These are phyloP conservation scores for Phrynocephalus guinanensis DNA, from an alignment of 2,797 vertebrate species.

Conservation along the genomic window DNA sequence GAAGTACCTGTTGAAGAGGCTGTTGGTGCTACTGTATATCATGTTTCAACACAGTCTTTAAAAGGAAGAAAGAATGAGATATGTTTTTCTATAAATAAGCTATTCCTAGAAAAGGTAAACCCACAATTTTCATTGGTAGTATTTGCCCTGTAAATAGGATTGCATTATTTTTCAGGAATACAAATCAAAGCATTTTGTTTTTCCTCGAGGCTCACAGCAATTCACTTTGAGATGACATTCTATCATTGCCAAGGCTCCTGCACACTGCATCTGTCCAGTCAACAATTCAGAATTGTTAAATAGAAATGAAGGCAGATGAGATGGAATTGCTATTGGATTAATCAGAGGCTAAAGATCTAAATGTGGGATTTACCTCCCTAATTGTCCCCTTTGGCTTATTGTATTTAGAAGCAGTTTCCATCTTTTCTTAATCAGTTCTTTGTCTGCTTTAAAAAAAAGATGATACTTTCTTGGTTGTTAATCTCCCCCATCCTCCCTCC, in stretches of 20 bases:
- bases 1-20: neutral
- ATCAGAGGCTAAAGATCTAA: constrained; percentile 17
- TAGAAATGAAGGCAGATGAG: constrained; percentile 42
- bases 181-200: constrained; percentile 35
- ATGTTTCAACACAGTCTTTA: neutral
- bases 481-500: no score
- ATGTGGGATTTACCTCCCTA: constrained; percentile 26
- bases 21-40: neutral
- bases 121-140: constrained; percentile 31
- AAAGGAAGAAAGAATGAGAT: constrained; percentile 6
- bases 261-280: neutral
- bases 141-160: neutral
- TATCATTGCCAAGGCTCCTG: neutral
- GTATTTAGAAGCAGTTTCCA: constrained; percentile 33
- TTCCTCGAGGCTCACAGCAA: neutral
- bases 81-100: neutral
- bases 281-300: constrained; percentile 19
- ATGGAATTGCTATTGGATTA: constrained; percentile 33
- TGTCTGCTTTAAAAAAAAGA: neutral
- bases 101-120: constrained; percentile 3
- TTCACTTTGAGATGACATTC: neutral
- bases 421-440: constrained; percentile 13
- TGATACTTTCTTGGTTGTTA: neutral
- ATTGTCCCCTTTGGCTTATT: constrained; percentile 43
- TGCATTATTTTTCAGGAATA: constrained; percentile 18